Evolutionary conservation across 2,888 invertebrate species (phyloP), one percentile per base, ranked within the genome.

Genomic region (Glomeris marginata): DNA sequence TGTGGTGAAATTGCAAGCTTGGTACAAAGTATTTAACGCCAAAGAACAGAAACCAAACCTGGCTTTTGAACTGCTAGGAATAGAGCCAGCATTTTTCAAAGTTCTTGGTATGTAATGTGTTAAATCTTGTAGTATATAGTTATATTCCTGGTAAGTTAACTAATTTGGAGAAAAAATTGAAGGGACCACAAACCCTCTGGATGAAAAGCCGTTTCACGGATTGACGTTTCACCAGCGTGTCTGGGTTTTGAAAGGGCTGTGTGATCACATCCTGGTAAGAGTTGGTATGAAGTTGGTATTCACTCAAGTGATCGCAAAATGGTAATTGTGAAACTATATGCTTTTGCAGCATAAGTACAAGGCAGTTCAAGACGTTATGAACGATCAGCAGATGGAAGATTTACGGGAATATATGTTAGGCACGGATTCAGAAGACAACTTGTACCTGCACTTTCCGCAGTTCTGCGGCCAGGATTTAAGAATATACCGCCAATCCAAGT

Each of bases 201-300:
- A 68, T 33, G 67, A 66, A 47, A 68, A 64, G 51, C 64, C 66
- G 40, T 76, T 73, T 58, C 73, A 73, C 58, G 69, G 74, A 46
- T 62, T 76, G 42, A 66, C 62, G 13, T 70, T 71, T 45, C 70
- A 67, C 55, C 69, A 72, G 55, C 66, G 69, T 58, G 71, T 75
- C 8, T 75, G 75, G 74, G 63, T 76, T 38, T 57, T 76, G 37
- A 76, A 76, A 62, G 67, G 71, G 36, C 62, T 75, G 40, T 76
- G 75, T 65, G 76, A 76, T 58, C 57, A 62, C 53, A 62, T 64
- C 46, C 49, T 67, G 61, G 69, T 69, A 57, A 61, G 67, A 58
- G 22, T 42, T 16, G 10, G 22, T 10, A 44, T 4, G 5, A 38
- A 20, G 35, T 15, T 1, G 6, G 18, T 22, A 15, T 20, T 41